Evolutionary conservation across 1,140 invertebrate genomes (phyloP), one percentile per base, ranked within the genome.

Genomic region (Hermetia illucens): DNA sequence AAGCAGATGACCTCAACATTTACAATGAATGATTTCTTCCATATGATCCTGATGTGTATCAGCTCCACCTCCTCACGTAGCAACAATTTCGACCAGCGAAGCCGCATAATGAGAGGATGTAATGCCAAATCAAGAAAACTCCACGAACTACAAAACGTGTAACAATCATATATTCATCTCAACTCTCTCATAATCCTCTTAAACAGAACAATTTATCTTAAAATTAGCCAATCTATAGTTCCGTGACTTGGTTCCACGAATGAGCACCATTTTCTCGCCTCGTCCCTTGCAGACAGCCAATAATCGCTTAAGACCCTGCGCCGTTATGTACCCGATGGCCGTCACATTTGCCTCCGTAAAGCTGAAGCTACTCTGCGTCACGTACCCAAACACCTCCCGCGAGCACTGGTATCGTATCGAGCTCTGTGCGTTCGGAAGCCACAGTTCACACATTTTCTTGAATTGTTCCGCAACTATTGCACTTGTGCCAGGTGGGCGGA

Each of bases 311-410:
- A 85, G 48, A 12, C 73, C 71, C 24, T 62, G 56, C 12, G 70
- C 53, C 2, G 74, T 63, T 1, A 83, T 61, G 50, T 81, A 85
- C 24, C 81, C 82, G 5, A 80, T 55, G 33, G 73, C 80, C 44
- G 69, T 63, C 38, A 70, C 68, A 22, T 62, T 67, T 1, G 75
- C 72, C 51, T 77, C 68, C 1, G 70, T 70, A 44, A 78, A 78
- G 46, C 73, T 77, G 52, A 77, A 88, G 21, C 69, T 71, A 19
- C 79, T 82, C 42, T 72, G 61, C 25, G 62, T 68, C 8, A 87
- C 49, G 60, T 75, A 89, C 30, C 86, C 86, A 45, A 86, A 73
- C 3, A 80, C 64, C 55, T 79, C 64, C 46, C 82, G 67, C 13
- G 65, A 66, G 48, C 72, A 73, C 13, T 71, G 69, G 34, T 70